Evolutionary conservation across 2,113 vertebrate genomes (phyloP).

Genomic region (Scolopax mira): DNA sequence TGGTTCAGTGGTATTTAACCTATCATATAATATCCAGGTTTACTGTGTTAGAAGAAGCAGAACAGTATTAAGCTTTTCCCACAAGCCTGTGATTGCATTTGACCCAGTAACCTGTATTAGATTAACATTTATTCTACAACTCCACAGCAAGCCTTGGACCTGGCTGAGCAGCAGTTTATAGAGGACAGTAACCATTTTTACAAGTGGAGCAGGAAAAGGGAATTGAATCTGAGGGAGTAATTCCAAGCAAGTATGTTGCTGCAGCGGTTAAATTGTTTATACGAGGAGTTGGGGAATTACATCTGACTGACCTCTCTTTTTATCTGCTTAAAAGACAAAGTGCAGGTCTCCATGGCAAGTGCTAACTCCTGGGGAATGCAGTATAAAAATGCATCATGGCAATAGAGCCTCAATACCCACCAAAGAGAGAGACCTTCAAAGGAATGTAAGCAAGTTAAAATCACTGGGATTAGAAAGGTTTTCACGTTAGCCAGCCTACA

Average conservation of each 20-base stretch:
- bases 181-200: constrained; percentile 84
- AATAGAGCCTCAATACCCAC: constrained; percentile 28
- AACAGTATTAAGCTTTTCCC: constrained; percentile 87
- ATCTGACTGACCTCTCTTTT: constrained; percentile 83
- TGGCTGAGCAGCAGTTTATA: constrained; percentile 80
- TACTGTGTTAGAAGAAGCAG: constrained; percentile 85
- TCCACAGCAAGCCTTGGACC: constrained; percentile 79
- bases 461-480: constrained; percentile 40
- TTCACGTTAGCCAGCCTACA: constrained; percentile 10
- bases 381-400: constrained; percentile 66
- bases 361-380: constrained; percentile 69
- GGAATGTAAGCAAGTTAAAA: constrained; percentile 63
- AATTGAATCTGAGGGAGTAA: constrained; percentile 85
- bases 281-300: constrained; percentile 80
- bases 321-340: constrained; percentile 84
- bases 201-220: constrained; percentile 83
- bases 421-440: constrained; percentile 55
- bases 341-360: constrained; percentile 73
- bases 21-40: constrained; percentile 87
- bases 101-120: constrained; percentile 89
- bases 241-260: constrained; percentile 81
- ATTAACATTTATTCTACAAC: constrained; percentile 89
- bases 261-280: constrained; percentile 82
- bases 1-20: constrained; percentile 86
- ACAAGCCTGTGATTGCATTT: constrained; percentile 86